Base-by-base conservation (phyloP, 2,888 invertebrate species). In the Latrodectus elegans region DNA sequence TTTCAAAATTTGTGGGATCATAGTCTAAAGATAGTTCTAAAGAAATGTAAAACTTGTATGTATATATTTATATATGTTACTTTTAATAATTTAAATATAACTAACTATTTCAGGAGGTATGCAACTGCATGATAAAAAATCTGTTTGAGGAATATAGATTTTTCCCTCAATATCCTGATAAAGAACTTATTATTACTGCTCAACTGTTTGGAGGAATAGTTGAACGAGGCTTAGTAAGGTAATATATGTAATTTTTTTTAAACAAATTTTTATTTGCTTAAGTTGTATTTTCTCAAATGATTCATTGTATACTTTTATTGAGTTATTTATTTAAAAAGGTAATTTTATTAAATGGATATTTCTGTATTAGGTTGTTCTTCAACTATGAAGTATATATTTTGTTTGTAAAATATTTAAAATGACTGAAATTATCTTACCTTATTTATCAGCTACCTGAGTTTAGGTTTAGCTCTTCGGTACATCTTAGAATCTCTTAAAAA, bases 61-160 rank as follows among this genome's bases (percentile, higher is more conserved):
- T 15, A 26, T 38, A 10, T 11, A 4, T 70, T 8, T 70, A 22
- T 70, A 26, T 38, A 12, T 38, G 26, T 55, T 17, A 70, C 49
- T 38, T 70, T 8, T 49, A 14, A 49, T 11, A 26, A 14, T 12
- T 38, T 4, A 4, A 70, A 70, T 26, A 15, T 38, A 70, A 11
- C 15, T 49, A 2, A 51, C 10, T 38, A n/a, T 72, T 76, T 68
- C 65, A 91, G 89, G 93, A 93, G 89, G 97, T 99, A 0, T 99
- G 97, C 93, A 95, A 96, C 71, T 99, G 99, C 91, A 99, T 99
- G 97, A 93, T 99, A 90, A 95, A 98, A 84, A 99, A 99, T 92
- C 94, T 99, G 15, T 99, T 99, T 92, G 99, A 99, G 92, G 99
- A 99, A 92, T 99, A 99, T 93, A 95, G 97, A 90, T 99, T 99